These are phyloP conservation scores for Oceanites oceanicus DNA, from an alignment of 2,113 vertebrate species.

Conservation along the genomic window DNA sequence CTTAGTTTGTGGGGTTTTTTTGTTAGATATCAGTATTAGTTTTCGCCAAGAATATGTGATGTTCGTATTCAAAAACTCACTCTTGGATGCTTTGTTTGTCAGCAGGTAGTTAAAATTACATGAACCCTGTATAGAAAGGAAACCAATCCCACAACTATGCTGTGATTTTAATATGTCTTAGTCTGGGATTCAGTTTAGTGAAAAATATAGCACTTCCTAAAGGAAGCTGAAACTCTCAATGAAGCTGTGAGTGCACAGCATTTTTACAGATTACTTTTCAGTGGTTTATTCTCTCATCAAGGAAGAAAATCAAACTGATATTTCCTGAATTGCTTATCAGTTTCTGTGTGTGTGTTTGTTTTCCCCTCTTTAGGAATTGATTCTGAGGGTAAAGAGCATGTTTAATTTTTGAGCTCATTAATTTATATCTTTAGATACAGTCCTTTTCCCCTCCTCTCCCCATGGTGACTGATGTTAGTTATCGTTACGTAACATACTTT, in stretches of 20 bases:
- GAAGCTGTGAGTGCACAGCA: background rate
- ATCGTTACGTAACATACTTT: background rate
- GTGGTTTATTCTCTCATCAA: background rate
- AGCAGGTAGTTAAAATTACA: background rate
- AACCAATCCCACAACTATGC: background rate
- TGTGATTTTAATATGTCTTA: background rate
- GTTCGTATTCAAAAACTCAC: background rate
- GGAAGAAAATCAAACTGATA: background rate
- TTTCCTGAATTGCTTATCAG: background rate
- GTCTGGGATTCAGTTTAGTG: background rate
- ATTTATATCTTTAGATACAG: background rate
- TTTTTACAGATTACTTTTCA: background rate
- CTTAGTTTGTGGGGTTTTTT: background rate
- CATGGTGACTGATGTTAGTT: background rate
- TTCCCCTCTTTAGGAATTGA: background rate
- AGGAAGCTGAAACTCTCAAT: background rate
- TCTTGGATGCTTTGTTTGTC: background rate
- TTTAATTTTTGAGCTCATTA: background rate
- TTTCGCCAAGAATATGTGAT: background rate
- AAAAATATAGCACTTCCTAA: background rate
- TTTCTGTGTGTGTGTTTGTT: background rate
- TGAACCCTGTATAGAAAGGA: background rate
- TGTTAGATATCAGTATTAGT: background rate
- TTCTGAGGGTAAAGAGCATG: background rate
- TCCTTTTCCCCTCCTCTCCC: background rate